Evolutionary conservation across 2,797 vertebrate genomes (phyloP).

Genomic region (Heteromormyrus szaboi): DNA sequence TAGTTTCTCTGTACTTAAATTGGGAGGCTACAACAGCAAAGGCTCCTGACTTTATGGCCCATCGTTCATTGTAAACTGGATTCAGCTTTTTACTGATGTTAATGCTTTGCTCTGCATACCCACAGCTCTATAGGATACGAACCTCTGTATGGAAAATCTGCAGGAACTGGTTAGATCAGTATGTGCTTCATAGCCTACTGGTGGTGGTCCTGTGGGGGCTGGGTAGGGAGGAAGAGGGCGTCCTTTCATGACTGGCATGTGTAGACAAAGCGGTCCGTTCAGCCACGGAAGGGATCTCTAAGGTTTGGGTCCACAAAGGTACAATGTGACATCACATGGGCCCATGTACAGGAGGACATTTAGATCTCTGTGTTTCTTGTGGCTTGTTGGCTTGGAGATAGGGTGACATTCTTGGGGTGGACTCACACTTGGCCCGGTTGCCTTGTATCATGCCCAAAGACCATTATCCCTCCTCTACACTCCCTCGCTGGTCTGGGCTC

Average conservation of each 20-base stretch:
- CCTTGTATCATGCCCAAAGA: neutral
- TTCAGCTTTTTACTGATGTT: neutral
- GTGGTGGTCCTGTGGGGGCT: neutral
- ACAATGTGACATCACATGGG: neutral
- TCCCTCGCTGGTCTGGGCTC: neutral
- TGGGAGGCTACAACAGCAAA: neutral
- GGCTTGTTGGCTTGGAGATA: neutral
- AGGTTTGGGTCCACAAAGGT: neutral
- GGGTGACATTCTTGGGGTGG: neutral
- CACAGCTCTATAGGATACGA: neutral
- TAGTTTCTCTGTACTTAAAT: neutral
- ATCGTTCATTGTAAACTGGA: neutral
- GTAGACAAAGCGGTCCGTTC: neutral
- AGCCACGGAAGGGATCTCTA: neutral
- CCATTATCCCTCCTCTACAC: neutral
- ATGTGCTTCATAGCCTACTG: neutral
- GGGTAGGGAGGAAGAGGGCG: neutral
- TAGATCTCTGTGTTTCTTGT: neutral
- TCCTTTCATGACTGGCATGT: neutral
- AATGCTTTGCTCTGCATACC: neutral
- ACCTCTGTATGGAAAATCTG: neutral
- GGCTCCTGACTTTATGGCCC: neutral
- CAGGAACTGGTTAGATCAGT: neutral
- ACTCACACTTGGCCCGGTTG: neutral
- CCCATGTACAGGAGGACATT: neutral